Evolutionary conservation across 64 coral and sea anemone genomes (phyloP).

Genomic region (Pachyseris speciosa): DNA sequence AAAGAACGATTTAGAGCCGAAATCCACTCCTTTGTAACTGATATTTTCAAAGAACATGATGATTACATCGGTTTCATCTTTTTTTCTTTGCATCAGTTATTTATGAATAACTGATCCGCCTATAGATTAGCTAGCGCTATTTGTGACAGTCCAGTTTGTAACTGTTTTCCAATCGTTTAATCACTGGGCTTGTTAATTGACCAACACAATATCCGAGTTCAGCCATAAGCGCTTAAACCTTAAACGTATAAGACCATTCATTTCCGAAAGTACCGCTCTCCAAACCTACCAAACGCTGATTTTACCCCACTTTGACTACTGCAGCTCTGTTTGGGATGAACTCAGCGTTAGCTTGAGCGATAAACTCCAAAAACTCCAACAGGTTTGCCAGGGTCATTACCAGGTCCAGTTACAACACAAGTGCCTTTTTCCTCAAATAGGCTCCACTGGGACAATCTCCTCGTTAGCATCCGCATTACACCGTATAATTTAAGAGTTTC

Average conservation of each 20-base stretch:
- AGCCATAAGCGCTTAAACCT: slow-evolving; percentile 9
- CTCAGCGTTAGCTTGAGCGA: background rate
- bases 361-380: slow-evolving; percentile 39
- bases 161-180: too few relatives aligned
- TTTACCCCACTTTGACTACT: slow-evolving; percentile 56
- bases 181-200: background rate
- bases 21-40: too few relatives aligned
- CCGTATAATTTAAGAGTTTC: slow-evolving; percentile 10
- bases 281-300: slow-evolving; percentile 14
- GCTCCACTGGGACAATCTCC: slow-evolving; percentile 27
- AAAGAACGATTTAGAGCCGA: too few relatives aligned
- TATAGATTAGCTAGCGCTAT: too few relatives aligned
- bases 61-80: too few relatives aligned
- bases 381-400: slow-evolving; percentile 6
- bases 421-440: background rate
- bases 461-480: background rate
- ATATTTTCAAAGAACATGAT: too few relatives aligned
- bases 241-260: slow-evolving; percentile 16
- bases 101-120: too few relatives aligned
- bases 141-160: too few relatives aligned
- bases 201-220: background rate
- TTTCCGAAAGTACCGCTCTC: background rate
- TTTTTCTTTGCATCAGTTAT: too few relatives aligned
- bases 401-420: background rate
- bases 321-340: slow-evolving; percentile 12